Percentiles rank a stretch among this genome's conserved stretches.
Conservation (phyloP, 2,888 invertebrate species). For the Saturnia japonica region DNA sequence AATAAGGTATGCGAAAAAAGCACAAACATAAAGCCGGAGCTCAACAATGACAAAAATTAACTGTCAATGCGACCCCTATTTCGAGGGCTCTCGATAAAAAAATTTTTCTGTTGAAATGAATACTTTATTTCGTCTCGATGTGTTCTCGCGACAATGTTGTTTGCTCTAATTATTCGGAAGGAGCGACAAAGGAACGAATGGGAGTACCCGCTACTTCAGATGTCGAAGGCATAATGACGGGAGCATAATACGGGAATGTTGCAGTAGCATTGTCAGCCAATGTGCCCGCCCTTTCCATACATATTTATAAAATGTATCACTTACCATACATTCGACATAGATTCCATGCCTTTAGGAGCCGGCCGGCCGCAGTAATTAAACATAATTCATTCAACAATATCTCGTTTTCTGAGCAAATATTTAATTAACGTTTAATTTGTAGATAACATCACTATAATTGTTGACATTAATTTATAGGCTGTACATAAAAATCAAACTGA, state of each 20-base stretch:
- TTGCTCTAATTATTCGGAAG: slow-evolving; percentile 79
- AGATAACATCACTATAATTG: slow-evolving; percentile 21
- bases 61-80: slow-evolving; percentile 66
- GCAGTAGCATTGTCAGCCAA: slow-evolving; percentile 64
- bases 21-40: slow-evolving; percentile 47
- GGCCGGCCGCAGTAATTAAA: slow-evolving; percentile 36
- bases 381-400: slow-evolving; percentile 39
- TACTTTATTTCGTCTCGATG: slow-evolving; percentile 67
- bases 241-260: slow-evolving; percentile 62
- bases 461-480: slow-evolving; percentile 11
- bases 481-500: background rate
- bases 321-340: slow-evolving; percentile 39
- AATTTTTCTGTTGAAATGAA: slow-evolving; percentile 73
- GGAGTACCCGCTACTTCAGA: slow-evolving; percentile 68
- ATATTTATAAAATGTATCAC: slow-evolving; percentile 65
- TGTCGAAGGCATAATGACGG: slow-evolving; percentile 65
- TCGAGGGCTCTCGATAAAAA: slow-evolving; percentile 59
- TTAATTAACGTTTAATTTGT: slow-evolving; percentile 36
- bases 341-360: slow-evolving; percentile 22
- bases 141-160: slow-evolving; percentile 55
- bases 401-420: slow-evolving; percentile 36
- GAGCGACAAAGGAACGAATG: slow-evolving; percentile 70
- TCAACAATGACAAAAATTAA: slow-evolving; percentile 76
- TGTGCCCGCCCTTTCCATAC: slow-evolving; percentile 71
- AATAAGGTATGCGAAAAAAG: slow-evolving; percentile 57